These are phyloP conservation scores for Pheosia gnoma DNA, from an alignment of 2,888 invertebrate species.

Conservation along the genomic window DNA sequence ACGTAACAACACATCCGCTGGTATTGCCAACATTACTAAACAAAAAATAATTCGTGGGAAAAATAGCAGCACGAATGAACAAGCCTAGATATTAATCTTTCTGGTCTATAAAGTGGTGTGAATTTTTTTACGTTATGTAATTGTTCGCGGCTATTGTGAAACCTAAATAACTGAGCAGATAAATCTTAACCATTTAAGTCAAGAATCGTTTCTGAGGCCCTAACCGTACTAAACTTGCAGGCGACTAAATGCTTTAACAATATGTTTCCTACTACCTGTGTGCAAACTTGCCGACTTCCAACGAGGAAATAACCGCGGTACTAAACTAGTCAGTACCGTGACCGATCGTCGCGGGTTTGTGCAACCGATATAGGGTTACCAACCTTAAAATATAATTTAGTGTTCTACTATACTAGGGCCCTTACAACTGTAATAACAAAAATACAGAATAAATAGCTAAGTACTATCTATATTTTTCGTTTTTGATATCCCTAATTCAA, in stretches of 20 bases:
- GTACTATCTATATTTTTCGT: too few relatives aligned
- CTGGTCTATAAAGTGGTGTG: constrained; percentile 33
- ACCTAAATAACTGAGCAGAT: constrained; percentile 25
- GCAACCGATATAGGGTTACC: constrained; percentile 34
- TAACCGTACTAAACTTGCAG: too few relatives aligned
- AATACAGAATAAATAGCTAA: too few relatives aligned
- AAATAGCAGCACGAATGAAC: constrained; percentile 21
- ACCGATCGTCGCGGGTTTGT: constrained; percentile 31
- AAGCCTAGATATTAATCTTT: constrained; percentile 36
- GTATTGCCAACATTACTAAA: constrained; percentile 20
- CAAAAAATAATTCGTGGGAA: constrained; percentile 30
- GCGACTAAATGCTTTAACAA: too few relatives aligned
- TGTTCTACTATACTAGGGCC: too few relatives aligned
- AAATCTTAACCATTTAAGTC: constrained; percentile 8
- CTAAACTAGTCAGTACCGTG: constrained; percentile 38
- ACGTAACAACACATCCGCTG: constrained; percentile 1
- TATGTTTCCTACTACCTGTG: constrained; percentile 28
- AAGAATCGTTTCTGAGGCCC: too few relatives aligned
- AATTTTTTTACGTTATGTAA: constrained; percentile 27
- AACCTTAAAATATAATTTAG: too few relatives aligned
- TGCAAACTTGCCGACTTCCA: constrained; percentile 31
- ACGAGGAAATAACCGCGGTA: constrained; percentile 40
- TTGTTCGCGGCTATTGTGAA: constrained; percentile 24
- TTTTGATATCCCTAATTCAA: too few relatives aligned
- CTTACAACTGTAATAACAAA: too few relatives aligned